Conservation (phyloP, 2,888 invertebrate genomes). For the Ctenicera cuprea region DNA sequence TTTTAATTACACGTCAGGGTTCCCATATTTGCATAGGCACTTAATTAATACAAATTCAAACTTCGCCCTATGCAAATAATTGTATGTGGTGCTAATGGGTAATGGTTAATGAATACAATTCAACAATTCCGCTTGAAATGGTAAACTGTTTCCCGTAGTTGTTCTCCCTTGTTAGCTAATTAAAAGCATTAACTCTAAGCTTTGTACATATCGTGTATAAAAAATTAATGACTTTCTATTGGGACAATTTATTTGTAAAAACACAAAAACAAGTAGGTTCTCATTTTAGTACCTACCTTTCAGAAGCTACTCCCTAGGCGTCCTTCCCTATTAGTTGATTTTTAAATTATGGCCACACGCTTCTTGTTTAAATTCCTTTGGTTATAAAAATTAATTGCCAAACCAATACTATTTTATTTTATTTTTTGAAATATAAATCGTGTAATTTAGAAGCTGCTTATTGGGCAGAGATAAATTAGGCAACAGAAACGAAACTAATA, state of each 20-base stretch:
- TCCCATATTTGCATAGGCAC: too few species aligned
- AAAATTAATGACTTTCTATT: too few species aligned
- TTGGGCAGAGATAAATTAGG: not conserved
- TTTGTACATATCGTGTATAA: too few species aligned
- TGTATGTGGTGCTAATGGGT: too few species aligned
- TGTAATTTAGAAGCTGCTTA: not conserved
- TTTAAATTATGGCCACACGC: not conserved
- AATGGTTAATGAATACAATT: too few species aligned
- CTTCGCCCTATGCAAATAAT: too few species aligned
- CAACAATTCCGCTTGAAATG: too few species aligned
- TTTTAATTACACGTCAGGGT: too few species aligned
- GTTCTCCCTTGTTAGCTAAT: too few species aligned
- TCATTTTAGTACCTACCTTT: not conserved
- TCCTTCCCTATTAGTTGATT: constrained; percentile 2
- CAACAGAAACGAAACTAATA: not conserved
- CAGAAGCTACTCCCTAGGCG: not conserved
- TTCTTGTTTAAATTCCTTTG: not conserved
- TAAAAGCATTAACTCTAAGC: too few species aligned
- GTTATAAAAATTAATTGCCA: constrained; percentile 21
- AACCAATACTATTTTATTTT: not conserved
- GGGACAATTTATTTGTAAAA: not conserved
- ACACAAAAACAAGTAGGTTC: not conserved
- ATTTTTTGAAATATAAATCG: not conserved
- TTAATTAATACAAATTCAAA: too few species aligned
- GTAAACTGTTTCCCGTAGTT: too few species aligned